Evolutionary conservation across 1,140 invertebrate genomes (phyloP), one percentile per base, ranked within the genome.

Genomic region (Drosophila pachea): DNA sequence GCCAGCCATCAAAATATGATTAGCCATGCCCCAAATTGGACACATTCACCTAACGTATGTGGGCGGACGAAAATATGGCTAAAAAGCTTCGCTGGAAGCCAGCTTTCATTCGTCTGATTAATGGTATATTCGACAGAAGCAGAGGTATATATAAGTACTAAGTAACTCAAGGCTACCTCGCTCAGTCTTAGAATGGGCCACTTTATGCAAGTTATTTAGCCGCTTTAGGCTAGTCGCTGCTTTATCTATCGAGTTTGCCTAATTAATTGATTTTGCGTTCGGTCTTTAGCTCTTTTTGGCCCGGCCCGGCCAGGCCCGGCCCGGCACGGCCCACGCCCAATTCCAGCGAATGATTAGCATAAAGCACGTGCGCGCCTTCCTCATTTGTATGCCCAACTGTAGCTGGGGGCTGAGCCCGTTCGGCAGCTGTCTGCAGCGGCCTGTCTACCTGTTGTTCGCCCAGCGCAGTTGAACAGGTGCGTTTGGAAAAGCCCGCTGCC

Each of bases 401-500:
- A 56, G 52, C 65, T 40, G 58, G 48, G 31, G 43, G 48, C 22
- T 22, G 22, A 59, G 40, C 62, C 62, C 33, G 60, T 68, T 64
- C 59, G 50, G 35, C 66, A 68, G 66, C 50, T 69, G 53, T 43
- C 60, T 64, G 67, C 22, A 22, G 22, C 22, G 49, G 65, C 49
- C 58, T 36, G 64, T 62, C 59, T 77, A 83, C 79, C 79, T 83
- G 79, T 83, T n/a, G n/a, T n/a, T n/a, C n/a, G n/a, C n/a, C n/a
- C n/a, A n/a, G n/a, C n/a, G n/a, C n/a, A n/a, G n/a, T n/a, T 83
- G 79, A 65, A 67, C 81, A 86, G 76, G 79, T 86, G 79, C 79
- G 81, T 86, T 66, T 40, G 33, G 29, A 50, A 53, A 74, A 76
- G 22, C 22, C 22, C 22, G n/a, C 22, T 68, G 76, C 75, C 72